A percentile compares a stretch with the other conserved stretches of the same genome.
phyloP scores from a whole-genome alignment of 2,888 invertebrate genomes.

The Nowickia ferox region DNA sequence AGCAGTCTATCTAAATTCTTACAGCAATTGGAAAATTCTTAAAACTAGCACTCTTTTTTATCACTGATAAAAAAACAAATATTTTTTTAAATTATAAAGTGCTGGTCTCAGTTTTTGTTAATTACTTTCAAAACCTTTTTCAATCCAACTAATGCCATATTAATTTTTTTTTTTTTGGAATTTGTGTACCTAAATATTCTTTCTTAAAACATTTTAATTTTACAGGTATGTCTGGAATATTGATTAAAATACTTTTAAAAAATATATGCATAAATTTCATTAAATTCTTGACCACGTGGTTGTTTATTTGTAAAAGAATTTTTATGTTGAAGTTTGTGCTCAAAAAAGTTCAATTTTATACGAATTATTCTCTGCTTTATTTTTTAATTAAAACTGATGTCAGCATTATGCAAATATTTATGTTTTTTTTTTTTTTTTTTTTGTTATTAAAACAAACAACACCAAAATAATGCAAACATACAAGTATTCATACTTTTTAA shows the following conservation, averaged over 20 bases:
- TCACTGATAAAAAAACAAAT: background rate
- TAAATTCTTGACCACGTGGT: constrained; percentile 49
- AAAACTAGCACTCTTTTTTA: background rate
- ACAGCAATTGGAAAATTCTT: background rate
- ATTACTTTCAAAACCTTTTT: background rate
- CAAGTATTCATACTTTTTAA: background rate
- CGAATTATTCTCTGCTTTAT: constrained; percentile 4
- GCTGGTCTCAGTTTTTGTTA: constrained; percentile 38
- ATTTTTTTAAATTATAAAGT: background rate
- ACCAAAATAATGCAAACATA: constrained; percentile 26
- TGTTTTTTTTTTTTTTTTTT: constrained; percentile 44
- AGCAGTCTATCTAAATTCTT: background rate
- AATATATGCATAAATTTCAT: background rate
- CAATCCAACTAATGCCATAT: constrained; percentile 13
- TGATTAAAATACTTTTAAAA: constrained; percentile 5
- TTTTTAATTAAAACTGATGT: constrained; percentile 70
- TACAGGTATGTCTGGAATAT: constrained; percentile 72
- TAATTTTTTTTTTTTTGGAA: constrained; percentile 6
- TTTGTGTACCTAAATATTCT: background rate
- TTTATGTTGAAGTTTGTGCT: background rate
- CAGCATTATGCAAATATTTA: constrained; percentile 74
- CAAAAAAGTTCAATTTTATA: constrained; percentile 6
- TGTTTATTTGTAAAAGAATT: background rate
- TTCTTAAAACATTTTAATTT: constrained; percentile 3
- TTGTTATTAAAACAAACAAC: constrained; percentile 23